These are phyloP conservation scores for Epizoanthus stellaris DNA, from an alignment of 92 coral and sea anemone species.

Conservation along the genomic window DNA sequence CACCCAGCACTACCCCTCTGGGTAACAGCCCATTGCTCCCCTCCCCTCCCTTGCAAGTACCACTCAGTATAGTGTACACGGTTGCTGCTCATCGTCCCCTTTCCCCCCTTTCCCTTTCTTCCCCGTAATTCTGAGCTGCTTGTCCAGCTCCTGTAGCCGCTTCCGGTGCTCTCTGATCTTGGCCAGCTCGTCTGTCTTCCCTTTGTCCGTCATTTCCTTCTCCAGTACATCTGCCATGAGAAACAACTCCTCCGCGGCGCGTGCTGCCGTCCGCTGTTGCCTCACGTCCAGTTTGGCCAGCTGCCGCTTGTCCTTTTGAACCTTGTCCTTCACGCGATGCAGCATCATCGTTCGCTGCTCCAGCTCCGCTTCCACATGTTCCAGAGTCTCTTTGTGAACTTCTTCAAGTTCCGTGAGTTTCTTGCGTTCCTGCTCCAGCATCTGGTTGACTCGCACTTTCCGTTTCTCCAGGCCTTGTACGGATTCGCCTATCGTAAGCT, in stretches of 20 bases:
- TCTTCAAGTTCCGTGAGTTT: slow-evolving; percentile 88
- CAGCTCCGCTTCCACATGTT: slow-evolving; percentile 87
- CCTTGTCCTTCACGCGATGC: slow-evolving; percentile 94
- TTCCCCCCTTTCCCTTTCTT: slow-evolving; percentile 77
- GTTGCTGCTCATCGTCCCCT: slow-evolving; percentile 88
- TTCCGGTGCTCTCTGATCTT: slow-evolving; percentile 96
- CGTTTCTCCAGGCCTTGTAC: slow-evolving; percentile 95
- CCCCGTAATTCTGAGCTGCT: slow-evolving; percentile 93
- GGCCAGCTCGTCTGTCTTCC: slow-evolving; percentile 89
- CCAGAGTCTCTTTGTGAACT: slow-evolving; percentile 96
- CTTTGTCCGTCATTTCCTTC: slow-evolving; percentile 97
- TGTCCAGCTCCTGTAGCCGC: slow-evolving; percentile 91
- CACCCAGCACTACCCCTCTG: background rate
- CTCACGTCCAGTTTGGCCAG: slow-evolving; percentile 93
- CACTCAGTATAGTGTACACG: slow-evolving; percentile 80
- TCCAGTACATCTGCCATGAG: slow-evolving; percentile 96
- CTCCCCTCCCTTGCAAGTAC: slow-evolving; percentile 7
- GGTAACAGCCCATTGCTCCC: background rate
- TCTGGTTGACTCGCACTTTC: slow-evolving; percentile 84
- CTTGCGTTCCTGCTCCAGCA: slow-evolving; percentile 81
- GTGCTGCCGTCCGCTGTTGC: slow-evolving; percentile 95
- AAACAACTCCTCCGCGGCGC: slow-evolving; percentile 97
- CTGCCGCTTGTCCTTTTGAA: slow-evolving; percentile 92
- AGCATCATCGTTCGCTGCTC: slow-evolving; percentile 92
- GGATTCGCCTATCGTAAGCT: slow-evolving; percentile 94